phyloP scores from a whole-genome alignment of 2,888 invertebrate species.

The Tillus elongatus region DNA sequence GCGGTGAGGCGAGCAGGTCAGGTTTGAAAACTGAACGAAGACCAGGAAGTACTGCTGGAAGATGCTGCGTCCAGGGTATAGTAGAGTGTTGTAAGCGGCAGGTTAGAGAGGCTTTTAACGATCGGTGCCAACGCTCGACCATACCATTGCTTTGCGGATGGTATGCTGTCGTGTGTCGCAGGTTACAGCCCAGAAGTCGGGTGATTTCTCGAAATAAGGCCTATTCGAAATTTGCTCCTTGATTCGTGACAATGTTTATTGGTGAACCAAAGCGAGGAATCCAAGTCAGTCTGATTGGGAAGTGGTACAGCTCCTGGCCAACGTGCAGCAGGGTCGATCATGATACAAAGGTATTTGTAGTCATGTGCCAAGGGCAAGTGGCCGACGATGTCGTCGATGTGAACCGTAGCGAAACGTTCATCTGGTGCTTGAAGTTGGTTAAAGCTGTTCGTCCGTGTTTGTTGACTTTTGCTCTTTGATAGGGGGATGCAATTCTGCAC shows the following conservation, averaged over 20 bases:
- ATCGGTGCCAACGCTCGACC: not conserved
- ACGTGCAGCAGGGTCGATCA: not conserved
- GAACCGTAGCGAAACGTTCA: no score
- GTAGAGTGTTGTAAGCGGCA: not conserved
- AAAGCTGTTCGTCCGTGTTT: not conserved
- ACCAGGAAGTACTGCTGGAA: not conserved
- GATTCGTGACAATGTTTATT: not conserved
- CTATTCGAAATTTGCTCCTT: no score
- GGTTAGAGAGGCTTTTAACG: not conserved
- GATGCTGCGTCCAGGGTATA: not conserved
- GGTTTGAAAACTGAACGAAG: not conserved
- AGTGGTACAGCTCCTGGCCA: constrained; percentile 7
- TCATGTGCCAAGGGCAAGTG: constrained; percentile 1
- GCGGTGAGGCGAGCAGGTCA: not conserved
- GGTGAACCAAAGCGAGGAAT: not conserved
- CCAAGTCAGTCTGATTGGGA: not conserved
- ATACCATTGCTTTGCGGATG: constrained; percentile 1
- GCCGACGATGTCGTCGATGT: constrained; percentile 9
- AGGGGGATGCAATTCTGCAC: not conserved
- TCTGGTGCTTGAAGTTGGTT: not conserved
- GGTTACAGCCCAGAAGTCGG: not conserved
- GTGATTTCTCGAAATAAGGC: not conserved
- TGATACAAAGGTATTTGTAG: constrained; percentile 4
- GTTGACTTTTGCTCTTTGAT: not conserved
- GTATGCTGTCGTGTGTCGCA: not conserved